Conservation (phyloP, 2,113 vertebrate genomes). For the Emydura subglobosa region DNA sequence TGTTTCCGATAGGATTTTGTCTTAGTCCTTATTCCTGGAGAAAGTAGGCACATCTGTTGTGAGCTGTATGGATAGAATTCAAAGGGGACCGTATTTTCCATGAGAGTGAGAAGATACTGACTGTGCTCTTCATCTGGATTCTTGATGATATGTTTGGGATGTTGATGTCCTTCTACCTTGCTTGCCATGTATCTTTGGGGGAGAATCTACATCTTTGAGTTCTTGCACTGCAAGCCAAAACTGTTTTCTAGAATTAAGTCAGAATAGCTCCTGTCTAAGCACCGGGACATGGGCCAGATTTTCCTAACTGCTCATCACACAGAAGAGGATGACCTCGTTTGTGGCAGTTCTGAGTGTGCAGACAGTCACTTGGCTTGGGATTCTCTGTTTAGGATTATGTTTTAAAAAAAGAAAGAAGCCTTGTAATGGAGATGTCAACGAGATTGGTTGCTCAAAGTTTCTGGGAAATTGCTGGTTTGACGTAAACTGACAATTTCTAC, state of each 20-base stretch:
- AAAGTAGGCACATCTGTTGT: not conserved
- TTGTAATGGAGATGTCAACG: not conserved
- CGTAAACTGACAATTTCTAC: not conserved
- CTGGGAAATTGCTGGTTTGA: conserved; percentile 13
- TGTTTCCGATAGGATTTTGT: not conserved
- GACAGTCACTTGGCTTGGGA: not conserved
- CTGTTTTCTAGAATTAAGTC: not conserved
- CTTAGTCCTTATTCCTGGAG: not conserved
- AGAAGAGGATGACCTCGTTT: not conserved
- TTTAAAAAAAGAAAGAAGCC: conserved; percentile 13
- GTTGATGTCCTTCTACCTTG: not conserved
- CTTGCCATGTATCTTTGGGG: not conserved
- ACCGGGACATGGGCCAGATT: not conserved
- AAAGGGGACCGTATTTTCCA: not conserved
- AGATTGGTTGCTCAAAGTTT: not conserved
- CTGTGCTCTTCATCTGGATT: not conserved
- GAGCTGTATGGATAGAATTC: not conserved
- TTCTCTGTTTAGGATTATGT: not conserved
- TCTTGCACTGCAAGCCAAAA: not conserved
- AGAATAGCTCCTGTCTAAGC: not conserved
- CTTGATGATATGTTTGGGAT: not conserved
- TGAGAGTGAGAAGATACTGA: not conserved
- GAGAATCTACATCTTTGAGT: not conserved
- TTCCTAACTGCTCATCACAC: not conserved
- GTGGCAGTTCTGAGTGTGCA: not conserved